Conservation (phyloP, 2,113 vertebrate species). For the Pseudopipra pipra region DNA sequence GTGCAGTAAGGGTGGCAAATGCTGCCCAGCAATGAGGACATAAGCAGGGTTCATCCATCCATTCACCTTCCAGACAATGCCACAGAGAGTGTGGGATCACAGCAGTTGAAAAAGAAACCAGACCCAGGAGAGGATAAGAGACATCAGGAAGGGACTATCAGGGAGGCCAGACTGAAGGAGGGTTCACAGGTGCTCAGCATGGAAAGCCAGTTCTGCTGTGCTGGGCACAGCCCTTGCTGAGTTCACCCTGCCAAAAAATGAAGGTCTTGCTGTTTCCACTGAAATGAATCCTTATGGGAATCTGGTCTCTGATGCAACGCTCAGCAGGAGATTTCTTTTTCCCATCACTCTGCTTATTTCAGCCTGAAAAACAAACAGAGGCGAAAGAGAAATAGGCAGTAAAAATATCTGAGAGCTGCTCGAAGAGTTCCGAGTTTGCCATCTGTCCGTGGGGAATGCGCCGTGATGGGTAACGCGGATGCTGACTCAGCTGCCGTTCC, state of each 20-base stretch:
- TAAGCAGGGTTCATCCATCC: not conserved
- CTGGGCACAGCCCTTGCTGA: not conserved
- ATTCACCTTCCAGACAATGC: not conserved
- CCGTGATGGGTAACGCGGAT: not conserved
- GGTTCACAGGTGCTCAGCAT: not conserved
- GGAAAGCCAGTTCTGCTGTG: not conserved
- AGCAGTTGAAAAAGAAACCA: not conserved
- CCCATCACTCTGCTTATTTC: conserved; percentile 26
- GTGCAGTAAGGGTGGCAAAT: not conserved
- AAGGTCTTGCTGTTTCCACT: conserved; percentile 1
- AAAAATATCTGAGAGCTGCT: conserved; percentile 35
- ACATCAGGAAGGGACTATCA: not conserved
- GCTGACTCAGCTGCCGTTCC: conserved; percentile 38
- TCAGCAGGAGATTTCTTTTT: conserved; percentile 8
- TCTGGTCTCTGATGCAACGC: not conserved
- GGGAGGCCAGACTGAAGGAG: not conserved
- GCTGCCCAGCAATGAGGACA: not conserved
- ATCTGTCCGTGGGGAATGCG: not conserved
- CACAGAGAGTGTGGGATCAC: not conserved
- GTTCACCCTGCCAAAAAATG: not conserved
- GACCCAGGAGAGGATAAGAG: not conserved
- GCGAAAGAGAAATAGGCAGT: not conserved
- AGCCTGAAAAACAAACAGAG: conserved; percentile 32
- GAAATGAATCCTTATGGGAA: conserved; percentile 31
- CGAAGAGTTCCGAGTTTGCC: conserved; percentile 3